Conservation (phyloP, 2,113 vertebrate genomes). For the Hydropotes inermis region DNA sequence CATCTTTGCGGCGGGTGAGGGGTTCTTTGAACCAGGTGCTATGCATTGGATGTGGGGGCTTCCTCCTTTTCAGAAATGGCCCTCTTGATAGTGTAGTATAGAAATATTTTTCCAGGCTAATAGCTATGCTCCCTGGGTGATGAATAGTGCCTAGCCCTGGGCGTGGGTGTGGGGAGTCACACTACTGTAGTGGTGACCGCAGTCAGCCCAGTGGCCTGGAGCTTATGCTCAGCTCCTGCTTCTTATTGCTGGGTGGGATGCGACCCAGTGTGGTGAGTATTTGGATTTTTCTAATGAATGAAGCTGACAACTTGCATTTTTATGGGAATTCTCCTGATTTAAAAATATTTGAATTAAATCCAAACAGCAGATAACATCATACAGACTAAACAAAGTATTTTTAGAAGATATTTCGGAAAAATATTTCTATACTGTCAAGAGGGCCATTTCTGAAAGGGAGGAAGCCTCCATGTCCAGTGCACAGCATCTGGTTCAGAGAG, state of each 20-base stretch:
- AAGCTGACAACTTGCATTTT: not conserved
- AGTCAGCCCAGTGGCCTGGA: not conserved
- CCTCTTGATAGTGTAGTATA: not conserved
- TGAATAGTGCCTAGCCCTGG: not conserved
- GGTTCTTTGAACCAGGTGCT: not conserved
- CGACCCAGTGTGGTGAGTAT: not conserved
- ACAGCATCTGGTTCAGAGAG: not conserved
- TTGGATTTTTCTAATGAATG: not conserved
- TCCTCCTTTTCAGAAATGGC: not conserved
- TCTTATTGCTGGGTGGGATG: not conserved
- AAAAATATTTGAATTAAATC: not conserved
- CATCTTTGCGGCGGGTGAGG: rapidly evolving
- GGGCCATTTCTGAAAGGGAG: not conserved
- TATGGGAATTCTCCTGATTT: not conserved
- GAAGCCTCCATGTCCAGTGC: too few relatives aligned
- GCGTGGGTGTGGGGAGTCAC: not conserved
- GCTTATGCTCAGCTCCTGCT: not conserved
- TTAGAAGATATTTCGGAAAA: not conserved
- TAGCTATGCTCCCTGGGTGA: not conserved
- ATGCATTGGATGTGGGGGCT: rapidly evolving
- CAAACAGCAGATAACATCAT: not conserved
- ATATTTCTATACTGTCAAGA: not conserved
- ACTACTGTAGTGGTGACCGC: rapidly evolving
- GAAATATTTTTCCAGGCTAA: not conserved
- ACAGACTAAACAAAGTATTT: not conserved